Evolutionary conservation across 2,113 vertebrate species (phyloP), one percentile per base, ranked within the genome.

Genomic region (Haemorhous mexicanus): DNA sequence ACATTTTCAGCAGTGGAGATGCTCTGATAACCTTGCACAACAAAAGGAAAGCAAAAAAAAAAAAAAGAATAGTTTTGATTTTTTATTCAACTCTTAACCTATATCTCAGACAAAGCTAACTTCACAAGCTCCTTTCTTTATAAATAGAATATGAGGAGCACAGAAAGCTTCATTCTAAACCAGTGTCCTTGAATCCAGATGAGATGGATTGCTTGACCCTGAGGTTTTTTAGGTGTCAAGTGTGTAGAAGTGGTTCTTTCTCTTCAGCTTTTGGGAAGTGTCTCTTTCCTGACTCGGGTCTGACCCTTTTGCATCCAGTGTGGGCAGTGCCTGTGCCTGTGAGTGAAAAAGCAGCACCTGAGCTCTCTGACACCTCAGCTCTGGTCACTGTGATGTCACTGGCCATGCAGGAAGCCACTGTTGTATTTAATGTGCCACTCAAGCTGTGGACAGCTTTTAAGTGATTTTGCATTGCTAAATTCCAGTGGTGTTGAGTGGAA

Each of bases 281-380:
- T 43, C 35, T 78, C 64, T 84, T 21, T 4, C 20, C 47, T 46
- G 47, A 0, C 39, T 50, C 3, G 0, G 32, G 3, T 41, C 32
- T 53, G 85, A 63, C 41, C 39, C 4, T 0, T 16, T 39, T 33
- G 77, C 39, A 64, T 44, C 7, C n/a, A 4, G 84, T 5, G 41
- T 59, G 37, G 28, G 16, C 35, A 24, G 73, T 1, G 23, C 53
- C 3, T 1, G 27, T 16, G n/a, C 2, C 5, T 32, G 11, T 0
- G 0, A 3, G 3, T 5, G 70, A 16, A 22, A 49, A 21, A 75
- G 56, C 39, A 43, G 56, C 70, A 1, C 22, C 63, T 10, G 77
- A 33, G 11, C 13, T 14, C 30, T 26, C 32, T n/a, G 87, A 7
- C 41, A 10, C 15, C 37, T 49, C 28, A 72, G 21, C 68, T 70